Conservation (phyloP, 2,113 vertebrate species). For the Mus spicilegus region DNA sequence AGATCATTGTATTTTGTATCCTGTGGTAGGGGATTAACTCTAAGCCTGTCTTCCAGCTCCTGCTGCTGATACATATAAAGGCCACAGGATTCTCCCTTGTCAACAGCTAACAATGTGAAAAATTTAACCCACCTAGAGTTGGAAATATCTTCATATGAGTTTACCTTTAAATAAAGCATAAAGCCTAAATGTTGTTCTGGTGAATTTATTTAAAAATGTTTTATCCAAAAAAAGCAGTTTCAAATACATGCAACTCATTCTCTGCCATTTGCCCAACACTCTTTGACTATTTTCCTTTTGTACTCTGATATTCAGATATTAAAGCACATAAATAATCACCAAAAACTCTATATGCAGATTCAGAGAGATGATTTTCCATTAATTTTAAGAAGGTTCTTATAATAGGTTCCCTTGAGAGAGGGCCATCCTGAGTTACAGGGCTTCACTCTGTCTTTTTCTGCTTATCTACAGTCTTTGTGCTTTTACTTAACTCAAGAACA, state of each 20-base stretch:
- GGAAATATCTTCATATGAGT: background rate
- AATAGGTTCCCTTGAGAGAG: background rate
- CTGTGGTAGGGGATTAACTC: background rate
- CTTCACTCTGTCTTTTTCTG: background rate
- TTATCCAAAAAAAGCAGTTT: background rate
- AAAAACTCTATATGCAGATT: background rate
- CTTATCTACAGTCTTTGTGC: background rate
- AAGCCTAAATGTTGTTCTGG: background rate
- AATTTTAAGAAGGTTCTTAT: background rate
- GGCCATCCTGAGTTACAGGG: background rate
- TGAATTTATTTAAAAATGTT: background rate
- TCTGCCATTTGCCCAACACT: background rate
- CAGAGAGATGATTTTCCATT: background rate
- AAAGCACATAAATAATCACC: background rate
- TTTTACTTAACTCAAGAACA: background rate
- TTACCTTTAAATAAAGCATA: background rate
- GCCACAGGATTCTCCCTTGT: background rate
- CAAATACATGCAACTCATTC: background rate
- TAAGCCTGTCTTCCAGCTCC: background rate
- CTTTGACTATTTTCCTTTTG: background rate
- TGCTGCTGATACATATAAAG: background rate
- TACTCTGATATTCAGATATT: background rate
- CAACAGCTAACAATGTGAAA: background rate
- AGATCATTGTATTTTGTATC: background rate
- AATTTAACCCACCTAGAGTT: background rate